Base-by-base conservation (phyloP, 2,797 vertebrate genomes). In the Halcyon chelicuti region DNA sequence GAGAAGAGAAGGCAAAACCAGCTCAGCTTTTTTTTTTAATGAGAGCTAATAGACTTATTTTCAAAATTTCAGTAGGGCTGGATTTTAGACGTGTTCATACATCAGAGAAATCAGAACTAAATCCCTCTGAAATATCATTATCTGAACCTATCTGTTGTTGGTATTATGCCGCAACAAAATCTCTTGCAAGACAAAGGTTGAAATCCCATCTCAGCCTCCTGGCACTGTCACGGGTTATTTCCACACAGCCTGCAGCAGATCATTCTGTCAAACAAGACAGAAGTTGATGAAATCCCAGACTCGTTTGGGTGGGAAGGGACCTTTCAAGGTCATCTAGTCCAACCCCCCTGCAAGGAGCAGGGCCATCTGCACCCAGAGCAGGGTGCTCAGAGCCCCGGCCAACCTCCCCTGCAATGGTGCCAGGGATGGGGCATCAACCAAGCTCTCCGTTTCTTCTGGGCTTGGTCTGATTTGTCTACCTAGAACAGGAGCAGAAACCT, bases 201-300 rank as follows among this genome's bases (percentile, higher is more conserved):
- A 79, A 52, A 47, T 28, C 20, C 51, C 33, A 28, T 7, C 71
- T 58, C 70, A 14, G 10, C 20, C 17, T 81, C 70, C 33, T 51
- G 40, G 29, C 29, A 4, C 0, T 1, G 37, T 11, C 5, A 0
- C 3, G 14, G 37, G n/a, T 23, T 16, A 26, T 58, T 46, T 63
- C 25, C 13, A 2, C 25, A 28, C 57, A 39, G 13, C 51, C 25
- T 44, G 21, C 14, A 9, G 37, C 2, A 40, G 65, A 13, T 31
- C 7, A 3, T 4, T 3, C 29, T 17, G 5, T 22, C 26, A 26
- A 46, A 25, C 28, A 16, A 29, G 23, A 42, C 31, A 8, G 5
- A 42, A 62, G 23, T 31, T 54, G 10, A 19, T 54, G 17, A 29
- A 31, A 54, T 23, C 13, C 23, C 23, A 49, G 47, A 11, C 22